Conservation (phyloP, 2,797 vertebrate genomes). For the Tragopan temminckii region DNA sequence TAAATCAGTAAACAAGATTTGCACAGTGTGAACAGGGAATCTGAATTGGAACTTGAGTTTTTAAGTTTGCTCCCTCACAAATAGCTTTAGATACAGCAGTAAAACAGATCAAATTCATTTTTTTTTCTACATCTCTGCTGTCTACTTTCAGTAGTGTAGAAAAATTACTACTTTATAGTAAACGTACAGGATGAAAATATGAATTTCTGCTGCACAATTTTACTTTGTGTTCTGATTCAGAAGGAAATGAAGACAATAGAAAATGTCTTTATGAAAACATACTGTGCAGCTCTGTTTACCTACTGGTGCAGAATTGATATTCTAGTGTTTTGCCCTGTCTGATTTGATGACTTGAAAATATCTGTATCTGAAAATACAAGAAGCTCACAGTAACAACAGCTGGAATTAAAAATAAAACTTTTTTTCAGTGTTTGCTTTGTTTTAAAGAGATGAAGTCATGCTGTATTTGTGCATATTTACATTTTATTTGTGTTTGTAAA, state of each 20-base stretch:
- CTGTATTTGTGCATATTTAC: neutral
- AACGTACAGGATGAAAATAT: neutral
- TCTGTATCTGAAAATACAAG: neutral
- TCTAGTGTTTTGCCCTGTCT: neutral
- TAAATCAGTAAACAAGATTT: neutral
- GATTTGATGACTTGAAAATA: neutral
- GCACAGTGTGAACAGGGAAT: neutral
- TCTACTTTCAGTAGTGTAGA: constrained; percentile 1
- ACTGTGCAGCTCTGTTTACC: neutral
- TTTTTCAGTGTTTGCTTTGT: neutral
- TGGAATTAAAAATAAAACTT: neutral
- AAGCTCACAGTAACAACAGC: neutral
- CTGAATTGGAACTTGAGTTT: neutral
- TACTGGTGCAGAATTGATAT: neutral
- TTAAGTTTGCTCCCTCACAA: neutral
- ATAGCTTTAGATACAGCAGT: neutral
- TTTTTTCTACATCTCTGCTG: neutral
- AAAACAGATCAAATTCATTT: neutral
- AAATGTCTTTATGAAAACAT: neutral
- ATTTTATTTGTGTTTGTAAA: neutral
- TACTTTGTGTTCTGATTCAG: neutral
- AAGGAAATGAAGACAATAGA: neutral
- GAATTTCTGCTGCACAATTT: neutral
- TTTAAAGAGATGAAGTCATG: neutral
- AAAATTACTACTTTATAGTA: neutral